phyloP scores from a whole-genome alignment of 2,888 invertebrate genomes.

The Apotomis turbidana region DNA sequence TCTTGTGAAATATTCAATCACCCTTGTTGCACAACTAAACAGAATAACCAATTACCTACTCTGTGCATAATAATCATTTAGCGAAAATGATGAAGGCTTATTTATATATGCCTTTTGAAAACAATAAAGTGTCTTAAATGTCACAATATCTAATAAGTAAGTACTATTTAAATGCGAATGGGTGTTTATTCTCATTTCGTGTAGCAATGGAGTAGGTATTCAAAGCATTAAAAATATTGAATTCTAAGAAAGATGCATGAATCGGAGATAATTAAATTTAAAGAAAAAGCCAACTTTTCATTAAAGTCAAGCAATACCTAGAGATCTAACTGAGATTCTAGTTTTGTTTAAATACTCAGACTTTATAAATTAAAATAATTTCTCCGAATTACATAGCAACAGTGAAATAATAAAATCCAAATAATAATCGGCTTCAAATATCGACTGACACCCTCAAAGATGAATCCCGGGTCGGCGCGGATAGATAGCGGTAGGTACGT shows the following conservation, averaged over 20 bases:
- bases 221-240: too few relatives aligned
- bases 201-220: too few relatives aligned
- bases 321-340: too few relatives aligned
- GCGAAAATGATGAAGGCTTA: slow-evolving; percentile 25
- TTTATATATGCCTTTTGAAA: background rate
- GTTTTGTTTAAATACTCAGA: too few relatives aligned
- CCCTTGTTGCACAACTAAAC: slow-evolving; percentile 64
- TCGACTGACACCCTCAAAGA: background rate
- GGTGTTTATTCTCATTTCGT: too few relatives aligned
- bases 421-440: background rate
- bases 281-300: too few relatives aligned
- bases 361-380: background rate
- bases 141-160: background rate
- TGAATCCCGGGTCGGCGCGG: background rate
- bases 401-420: background rate
- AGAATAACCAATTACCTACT: slow-evolving; percentile 68
- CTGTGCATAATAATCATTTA: slow-evolving; percentile 50
- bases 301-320: too few relatives aligned
- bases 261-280: too few relatives aligned
- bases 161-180: too few relatives aligned
- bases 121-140: background rate
- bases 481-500: slow-evolving; percentile 12
- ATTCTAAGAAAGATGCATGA: too few relatives aligned
- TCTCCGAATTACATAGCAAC: background rate
- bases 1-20: slow-evolving; percentile 71